These are phyloP conservation scores for Cryptus armator DNA, from an alignment of 2,888 invertebrate genomes.

Conservation along the genomic window DNA sequence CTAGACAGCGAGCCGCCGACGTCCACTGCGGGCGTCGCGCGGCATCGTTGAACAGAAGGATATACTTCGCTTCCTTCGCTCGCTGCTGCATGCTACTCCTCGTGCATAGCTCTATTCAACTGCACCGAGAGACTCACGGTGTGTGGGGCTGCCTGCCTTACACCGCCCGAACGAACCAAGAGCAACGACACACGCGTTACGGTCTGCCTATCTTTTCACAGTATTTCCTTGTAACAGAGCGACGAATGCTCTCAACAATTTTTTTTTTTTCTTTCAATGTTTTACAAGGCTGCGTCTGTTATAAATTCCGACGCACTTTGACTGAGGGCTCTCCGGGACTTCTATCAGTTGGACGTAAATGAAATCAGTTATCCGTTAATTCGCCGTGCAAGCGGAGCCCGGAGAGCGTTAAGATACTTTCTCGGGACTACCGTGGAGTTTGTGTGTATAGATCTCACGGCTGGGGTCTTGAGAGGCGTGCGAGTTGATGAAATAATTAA, in stretches of 20 bases:
- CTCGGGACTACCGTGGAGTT: neutral
- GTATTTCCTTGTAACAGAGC: constrained; percentile 12
- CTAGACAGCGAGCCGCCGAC: constrained; percentile 67
- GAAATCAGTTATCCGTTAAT: neutral
- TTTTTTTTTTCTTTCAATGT: constrained; percentile 1
- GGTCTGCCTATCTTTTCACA: neutral
- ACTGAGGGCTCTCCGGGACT: no score
- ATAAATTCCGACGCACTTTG: no score
- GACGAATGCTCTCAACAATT: constrained; percentile 31
- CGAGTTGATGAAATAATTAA: constrained; percentile 7
- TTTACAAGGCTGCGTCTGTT: no score
- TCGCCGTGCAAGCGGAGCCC: neutral
- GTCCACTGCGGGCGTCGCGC: constrained; percentile 26
- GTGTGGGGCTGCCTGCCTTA: neutral
- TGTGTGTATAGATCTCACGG: neutral
- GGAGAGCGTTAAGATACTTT: neutral
- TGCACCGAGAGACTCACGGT: neutral
- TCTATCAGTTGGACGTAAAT: no score
- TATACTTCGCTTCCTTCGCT: constrained; percentile 30
- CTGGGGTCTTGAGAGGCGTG: neutral
- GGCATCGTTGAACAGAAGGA: constrained; percentile 39
- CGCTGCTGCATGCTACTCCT: neutral
- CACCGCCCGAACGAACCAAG: constrained; percentile 14
- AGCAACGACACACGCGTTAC: constrained; percentile 32
- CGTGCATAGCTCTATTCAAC: neutral